Percentiles rank a stretch among this genome's conserved stretches.
These are phyloP conservation scores for Andricus quercusramuli DNA, from an alignment of 2,888 invertebrate species.

Conservation along the genomic window DNA sequence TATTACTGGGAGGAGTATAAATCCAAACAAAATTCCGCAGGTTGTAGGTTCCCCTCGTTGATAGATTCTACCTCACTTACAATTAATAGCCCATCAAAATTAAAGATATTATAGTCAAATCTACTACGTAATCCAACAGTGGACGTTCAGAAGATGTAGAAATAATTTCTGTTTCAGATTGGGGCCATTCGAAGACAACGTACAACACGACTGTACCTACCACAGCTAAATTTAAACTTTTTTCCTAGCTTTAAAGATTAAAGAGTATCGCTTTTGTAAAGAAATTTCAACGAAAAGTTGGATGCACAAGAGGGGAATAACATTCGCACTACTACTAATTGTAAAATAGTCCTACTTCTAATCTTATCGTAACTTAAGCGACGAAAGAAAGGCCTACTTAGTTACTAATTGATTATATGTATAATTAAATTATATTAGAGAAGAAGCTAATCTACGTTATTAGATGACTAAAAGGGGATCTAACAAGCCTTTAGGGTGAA, in stretches of 20 bases:
- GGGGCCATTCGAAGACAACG: slow-evolving; percentile 76
- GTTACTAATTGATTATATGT: slow-evolving; percentile 57
- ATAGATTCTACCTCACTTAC: no score
- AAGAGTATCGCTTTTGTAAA: slow-evolving; percentile 24
- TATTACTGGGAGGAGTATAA: no score
- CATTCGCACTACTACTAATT: slow-evolving; percentile 18
- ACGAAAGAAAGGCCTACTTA: slow-evolving; percentile 69
- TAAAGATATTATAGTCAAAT: no score
- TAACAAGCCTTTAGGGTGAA: slow-evolving; percentile 56
- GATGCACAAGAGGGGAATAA: slow-evolving; percentile 14
- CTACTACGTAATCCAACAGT: no score
- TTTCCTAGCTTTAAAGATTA: slow-evolving; percentile 27
- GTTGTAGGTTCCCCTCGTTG: no score
- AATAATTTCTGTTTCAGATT: slow-evolving; percentile 66
- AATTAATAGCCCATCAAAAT: no score
- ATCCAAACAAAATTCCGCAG: no score
- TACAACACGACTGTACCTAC: slow-evolving; percentile 62
- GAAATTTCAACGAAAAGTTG: slow-evolving; percentile 7
- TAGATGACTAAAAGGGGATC: slow-evolving; percentile 45
- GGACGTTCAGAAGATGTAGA: not conserved
- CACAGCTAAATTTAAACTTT: not conserved
- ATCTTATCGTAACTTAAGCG: slow-evolving; percentile 60
- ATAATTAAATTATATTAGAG: slow-evolving; percentile 51
- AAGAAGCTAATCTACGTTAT: slow-evolving; percentile 57
- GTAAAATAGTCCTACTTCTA: slow-evolving; percentile 25